phyloP scores from a whole-genome alignment of 2,888 invertebrate species.

The Coenonympha arcania region DNA sequence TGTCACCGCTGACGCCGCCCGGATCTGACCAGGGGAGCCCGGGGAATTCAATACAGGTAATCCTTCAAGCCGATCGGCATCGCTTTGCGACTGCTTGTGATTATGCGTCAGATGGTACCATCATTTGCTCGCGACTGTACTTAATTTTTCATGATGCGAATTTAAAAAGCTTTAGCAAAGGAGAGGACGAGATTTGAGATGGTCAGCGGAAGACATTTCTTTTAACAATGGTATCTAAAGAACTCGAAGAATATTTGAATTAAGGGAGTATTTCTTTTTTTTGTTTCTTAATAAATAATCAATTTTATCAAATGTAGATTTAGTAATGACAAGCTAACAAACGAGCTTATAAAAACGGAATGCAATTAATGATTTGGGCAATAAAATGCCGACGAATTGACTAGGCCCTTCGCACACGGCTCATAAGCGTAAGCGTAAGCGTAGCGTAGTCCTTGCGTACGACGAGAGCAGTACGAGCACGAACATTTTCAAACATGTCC shows the following conservation, averaged over 20 bases:
- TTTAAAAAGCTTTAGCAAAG: slow-evolving; percentile 20
- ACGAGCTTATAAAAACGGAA: not conserved
- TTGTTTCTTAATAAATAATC: too few species aligned
- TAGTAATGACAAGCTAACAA: too few species aligned
- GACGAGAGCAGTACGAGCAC: too few species aligned
- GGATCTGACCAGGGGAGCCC: slow-evolving; percentile 91
- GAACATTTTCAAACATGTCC: too few species aligned
- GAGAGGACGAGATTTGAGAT: slow-evolving; percentile 17
- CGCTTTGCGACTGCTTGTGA: slow-evolving; percentile 51
- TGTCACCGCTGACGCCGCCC: slow-evolving; percentile 89
- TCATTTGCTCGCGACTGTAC: slow-evolving; percentile 54
- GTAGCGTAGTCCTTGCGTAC: too few species aligned
- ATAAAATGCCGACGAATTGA: not conserved
- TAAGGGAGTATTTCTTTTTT: too few species aligned
- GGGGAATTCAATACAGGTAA: slow-evolving; percentile 78
- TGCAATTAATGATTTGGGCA: not conserved
- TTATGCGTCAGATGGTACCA: slow-evolving; percentile 53
- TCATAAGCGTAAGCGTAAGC: too few species aligned
- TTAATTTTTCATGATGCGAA: slow-evolving; percentile 28
- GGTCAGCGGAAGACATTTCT: slow-evolving; percentile 29
- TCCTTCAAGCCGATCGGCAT: slow-evolving; percentile 16
- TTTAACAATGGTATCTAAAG: too few species aligned
- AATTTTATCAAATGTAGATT: too few species aligned
- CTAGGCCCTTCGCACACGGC: too few species aligned
- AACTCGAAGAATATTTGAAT: too few species aligned